These are phyloP conservation scores for Folsomia manolachei DNA, from an alignment of 2,888 invertebrate genomes.

Conservation along the genomic window DNA sequence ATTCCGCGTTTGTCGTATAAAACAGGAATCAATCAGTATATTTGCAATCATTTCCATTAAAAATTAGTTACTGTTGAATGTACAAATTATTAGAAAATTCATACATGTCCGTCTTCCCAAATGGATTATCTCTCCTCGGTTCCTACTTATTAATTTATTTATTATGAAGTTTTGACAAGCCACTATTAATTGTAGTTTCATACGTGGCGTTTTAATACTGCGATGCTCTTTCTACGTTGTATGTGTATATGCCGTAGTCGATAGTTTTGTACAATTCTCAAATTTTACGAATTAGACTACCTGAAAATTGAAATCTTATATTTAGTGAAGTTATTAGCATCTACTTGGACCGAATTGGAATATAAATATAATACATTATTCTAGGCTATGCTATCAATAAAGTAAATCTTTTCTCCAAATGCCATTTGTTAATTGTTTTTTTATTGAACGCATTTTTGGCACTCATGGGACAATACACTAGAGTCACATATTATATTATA, in stretches of 20 bases:
- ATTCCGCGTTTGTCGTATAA: background rate
- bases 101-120: background rate
- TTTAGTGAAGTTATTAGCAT: too few species aligned
- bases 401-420: background rate
- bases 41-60: background rate
- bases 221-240: background rate
- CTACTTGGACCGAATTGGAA: background rate
- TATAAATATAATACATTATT: too few species aligned
- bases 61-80: background rate
- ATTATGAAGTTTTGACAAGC: background rate
- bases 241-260: background rate
- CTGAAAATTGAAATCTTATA: background rate
- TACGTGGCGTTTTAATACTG: background rate
- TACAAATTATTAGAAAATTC: background rate
- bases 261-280: conserved; percentile 2
- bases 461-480: too few species aligned
- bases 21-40: background rate
- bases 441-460: too few species aligned
- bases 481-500: too few species aligned
- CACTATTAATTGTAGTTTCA: background rate
- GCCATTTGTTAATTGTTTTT: too few species aligned
- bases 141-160: background rate
- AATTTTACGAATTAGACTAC: background rate
- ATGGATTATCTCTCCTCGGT: too few species aligned
- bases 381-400: background rate